Base-by-base conservation (phyloP, 2,113 vertebrate genomes). In the Haplochromis burtoni region DNA sequence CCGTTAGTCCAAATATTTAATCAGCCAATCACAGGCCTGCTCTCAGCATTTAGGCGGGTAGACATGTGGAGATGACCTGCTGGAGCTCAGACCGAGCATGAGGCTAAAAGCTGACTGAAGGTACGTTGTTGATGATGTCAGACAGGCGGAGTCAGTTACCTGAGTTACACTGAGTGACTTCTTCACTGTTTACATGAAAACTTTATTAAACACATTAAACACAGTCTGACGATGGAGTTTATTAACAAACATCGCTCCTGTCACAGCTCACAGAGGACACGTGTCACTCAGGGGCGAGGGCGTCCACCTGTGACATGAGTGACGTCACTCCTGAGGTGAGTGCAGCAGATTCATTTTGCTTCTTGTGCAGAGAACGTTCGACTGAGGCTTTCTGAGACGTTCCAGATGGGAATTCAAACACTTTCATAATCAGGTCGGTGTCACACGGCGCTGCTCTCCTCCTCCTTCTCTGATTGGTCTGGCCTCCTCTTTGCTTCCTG, bases 291-390 rank as follows among this genome's bases (percentile, higher is more conserved):
- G 61, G 61, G 61, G 3, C 17, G 17, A 66, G 17, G 31, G 33
- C 10, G 10, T 13, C 10, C 17, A 38, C 61, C 61, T n/a, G 19
- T 66, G 3, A 0, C 31, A 1, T 63, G 26, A 29, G 13, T 59
- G 26, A 31, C 26, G 6, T 59, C 8, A 59, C 55, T 59, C 13
- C 55, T 31, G 26, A 59, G 3, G 55, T 59, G 5, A 59, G 31
- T 35, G 59, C 1, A 63, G 59, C 59, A 63, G 17, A 35, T 63
- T n/a, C 0, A n/a, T 35, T 63, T 63, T 12, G 17, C 31, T 35
- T 63, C 59, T 5, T 35, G 6, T 12, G 61, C 31, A 66, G 61
- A 66, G 61, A 66, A 66, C 6, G 3, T 1, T 63, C 0, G 10
- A 63, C 31, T 35, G 59, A 63, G 35, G 17, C 35, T 68, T 40